A percentile compares a stretch with the other conserved stretches of the same genome.
These are phyloP conservation scores for Antechinus flavipes DNA, from an alignment of 2,113 vertebrate species.

Conservation along the genomic window DNA sequence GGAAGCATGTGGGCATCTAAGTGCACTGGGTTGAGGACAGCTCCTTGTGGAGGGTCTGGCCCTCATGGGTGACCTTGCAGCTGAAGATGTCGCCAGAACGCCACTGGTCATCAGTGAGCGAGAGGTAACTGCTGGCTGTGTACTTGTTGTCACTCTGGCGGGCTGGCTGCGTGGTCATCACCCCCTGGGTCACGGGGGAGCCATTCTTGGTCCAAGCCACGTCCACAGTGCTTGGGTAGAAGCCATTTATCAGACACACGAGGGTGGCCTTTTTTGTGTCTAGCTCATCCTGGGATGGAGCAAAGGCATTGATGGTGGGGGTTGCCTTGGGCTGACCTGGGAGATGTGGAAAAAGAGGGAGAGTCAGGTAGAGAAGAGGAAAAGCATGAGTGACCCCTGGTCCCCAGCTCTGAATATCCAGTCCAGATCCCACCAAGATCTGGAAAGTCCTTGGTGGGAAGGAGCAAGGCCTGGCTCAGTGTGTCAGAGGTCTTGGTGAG, in stretches of 20 bases:
- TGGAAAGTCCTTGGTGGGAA: no score
- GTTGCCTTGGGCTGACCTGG: no score
- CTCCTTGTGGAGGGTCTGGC: slow-evolving; percentile 42
- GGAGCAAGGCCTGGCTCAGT: no score
- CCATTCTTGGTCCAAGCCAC: slow-evolving; percentile 75
- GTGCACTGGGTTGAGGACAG: slow-evolving; percentile 38
- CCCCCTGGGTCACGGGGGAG: slow-evolving; percentile 24
- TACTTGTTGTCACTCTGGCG: slow-evolving; percentile 73
- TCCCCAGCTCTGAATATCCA: no score
- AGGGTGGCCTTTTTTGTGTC: neutral
- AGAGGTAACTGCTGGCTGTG: slow-evolving; percentile 76
- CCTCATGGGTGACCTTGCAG: slow-evolving; percentile 76
- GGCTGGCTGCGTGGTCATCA: slow-evolving; percentile 54
- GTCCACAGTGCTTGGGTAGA: slow-evolving; percentile 61
- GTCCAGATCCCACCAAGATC: no score
- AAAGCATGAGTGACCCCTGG: no score
- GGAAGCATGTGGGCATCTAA: slow-evolving; percentile 6
- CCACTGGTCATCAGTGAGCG: slow-evolving; percentile 67
- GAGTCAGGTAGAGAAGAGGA: no score
- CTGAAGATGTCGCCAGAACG: neutral
- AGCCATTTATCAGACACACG: slow-evolving; percentile 78
- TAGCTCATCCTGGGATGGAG: no score
- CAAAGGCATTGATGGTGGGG: no score
- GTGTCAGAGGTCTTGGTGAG: no score
- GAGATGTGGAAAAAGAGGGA: no score